Base-by-base conservation (phyloP, 1,140 invertebrate genomes). In the Homarus americanus region DNA sequence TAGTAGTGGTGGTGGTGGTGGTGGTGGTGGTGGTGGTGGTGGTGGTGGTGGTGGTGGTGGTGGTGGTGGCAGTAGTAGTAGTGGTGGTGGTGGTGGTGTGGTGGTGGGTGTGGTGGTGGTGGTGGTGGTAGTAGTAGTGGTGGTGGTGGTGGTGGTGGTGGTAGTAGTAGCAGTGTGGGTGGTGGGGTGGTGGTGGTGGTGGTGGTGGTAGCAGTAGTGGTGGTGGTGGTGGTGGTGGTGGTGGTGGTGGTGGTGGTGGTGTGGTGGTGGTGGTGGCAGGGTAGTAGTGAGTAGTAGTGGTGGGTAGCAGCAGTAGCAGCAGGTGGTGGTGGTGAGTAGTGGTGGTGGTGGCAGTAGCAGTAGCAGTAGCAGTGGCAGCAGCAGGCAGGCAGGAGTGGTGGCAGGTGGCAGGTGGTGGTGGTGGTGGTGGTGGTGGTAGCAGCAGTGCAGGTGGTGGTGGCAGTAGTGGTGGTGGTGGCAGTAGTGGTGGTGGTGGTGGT, bases 151-250 rank as follows among this genome's bases (percentile, higher is more conserved):
- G 24, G 53, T 58, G 10, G 53, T 58, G 24, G 53, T 58, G 24
- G 53, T 58, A 58, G 53, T 58, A 58, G 53, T 58, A 58, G 53
- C n/a, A n/a, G n/a, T n/a, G n/a, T n/a, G n/a, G n/a, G n/a, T n/a
- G n/a, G n/a, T n/a, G n/a, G n/a, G n/a, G n/a, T n/a, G n/a, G n/a
- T n/a, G n/a, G n/a, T n/a, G n/a, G n/a, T n/a, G n/a, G n/a, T n/a
- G n/a, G n/a, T 58, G 24, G 53, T 58, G 24, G 24, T 58, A 58
- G 53, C 24, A 58, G 53, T 58, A 58, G 53, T 58, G 24, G 53
- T 58, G 24, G 53, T 58, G 24, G 53, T 58, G 24, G 53, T 58
- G 24, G 53, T 58, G 24, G 24, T 12, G n/a, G n/a, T n/a, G n/a
- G n/a, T n/a, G n/a, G n/a, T n/a, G n/a, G n/a, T n/a, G n/a, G n/a